Evolutionary conservation across 2,113 vertebrate genomes (phyloP).

Genomic region (Nothobranchius kuhntae): DNA sequence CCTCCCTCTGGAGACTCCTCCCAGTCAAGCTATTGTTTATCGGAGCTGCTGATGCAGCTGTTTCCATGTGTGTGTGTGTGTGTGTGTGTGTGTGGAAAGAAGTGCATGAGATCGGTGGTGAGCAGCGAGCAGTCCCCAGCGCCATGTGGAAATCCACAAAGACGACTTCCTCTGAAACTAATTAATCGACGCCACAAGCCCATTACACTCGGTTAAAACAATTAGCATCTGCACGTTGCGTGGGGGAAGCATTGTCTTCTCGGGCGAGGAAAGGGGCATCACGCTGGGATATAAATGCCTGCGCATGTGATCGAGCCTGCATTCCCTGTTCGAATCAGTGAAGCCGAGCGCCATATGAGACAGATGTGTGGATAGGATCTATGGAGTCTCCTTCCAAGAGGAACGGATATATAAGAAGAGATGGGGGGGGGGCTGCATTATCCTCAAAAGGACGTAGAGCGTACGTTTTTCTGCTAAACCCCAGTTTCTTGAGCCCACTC

Average conservation of each 20-base stretch:
- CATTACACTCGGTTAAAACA: slow-evolving; percentile 79
- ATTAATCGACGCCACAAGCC: slow-evolving; percentile 78
- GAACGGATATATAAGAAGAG: slow-evolving; percentile 7
- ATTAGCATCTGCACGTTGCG: slow-evolving; percentile 74
- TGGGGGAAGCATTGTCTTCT: slow-evolving; percentile 59
- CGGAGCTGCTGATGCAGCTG: slow-evolving; percentile 67
- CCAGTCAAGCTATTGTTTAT: slow-evolving; percentile 69
- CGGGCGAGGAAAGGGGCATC: slow-evolving; percentile 53
- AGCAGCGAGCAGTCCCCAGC: slow-evolving; percentile 63
- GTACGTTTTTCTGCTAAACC: slow-evolving; percentile 26
- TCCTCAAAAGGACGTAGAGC: slow-evolving; percentile 20
- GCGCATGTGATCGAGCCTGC: slow-evolving; percentile 43
- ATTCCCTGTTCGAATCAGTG: slow-evolving; percentile 50
- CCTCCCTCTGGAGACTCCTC: slow-evolving; percentile 60
- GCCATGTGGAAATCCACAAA: slow-evolving; percentile 72
- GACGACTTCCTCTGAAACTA: slow-evolving; percentile 75
- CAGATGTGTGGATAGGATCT: slow-evolving; percentile 53
- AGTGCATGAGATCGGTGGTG: slow-evolving; percentile 59
- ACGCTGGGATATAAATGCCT: slow-evolving; percentile 70
- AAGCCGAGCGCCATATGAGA: slow-evolving; percentile 49
- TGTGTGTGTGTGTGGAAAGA: slow-evolving; percentile 41
- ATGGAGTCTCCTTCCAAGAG: slow-evolving; percentile 14
- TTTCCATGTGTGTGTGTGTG: slow-evolving; percentile 40
- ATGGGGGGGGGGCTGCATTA: background rate
- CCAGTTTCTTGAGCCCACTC: slow-evolving; percentile 36